A percentile compares a stretch with the other conserved stretches of the same genome.
Evolutionary conservation across 1,140 invertebrate species (phyloP).

Genomic region (Holcopasites calliopsidis): DNA sequence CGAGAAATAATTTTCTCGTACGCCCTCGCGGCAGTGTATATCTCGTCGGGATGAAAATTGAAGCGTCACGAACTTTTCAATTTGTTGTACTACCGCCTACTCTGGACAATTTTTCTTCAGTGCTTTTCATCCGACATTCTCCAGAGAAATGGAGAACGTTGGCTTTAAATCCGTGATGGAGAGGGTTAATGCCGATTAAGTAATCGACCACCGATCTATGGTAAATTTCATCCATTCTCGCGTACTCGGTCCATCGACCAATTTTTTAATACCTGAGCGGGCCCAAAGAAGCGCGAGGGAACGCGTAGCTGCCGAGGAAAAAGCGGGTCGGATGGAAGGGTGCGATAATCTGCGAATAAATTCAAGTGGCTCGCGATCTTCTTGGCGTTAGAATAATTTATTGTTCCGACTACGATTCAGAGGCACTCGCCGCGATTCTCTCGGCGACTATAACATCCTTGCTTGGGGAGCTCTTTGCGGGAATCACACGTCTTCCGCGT

Average conservation of each 20-base stretch:
- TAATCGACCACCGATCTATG: too few relatives aligned
- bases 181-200: too few relatives aligned
- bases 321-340: slow-evolving; percentile 3
- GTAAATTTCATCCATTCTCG: background rate
- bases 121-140: too few relatives aligned
- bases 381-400: slow-evolving; percentile 55
- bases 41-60: too few relatives aligned
- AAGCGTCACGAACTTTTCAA: too few relatives aligned
- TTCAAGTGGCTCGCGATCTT: slow-evolving; percentile 44
- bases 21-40: too few relatives aligned
- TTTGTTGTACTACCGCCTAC: too few relatives aligned
- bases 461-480: background rate
- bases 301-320: slow-evolving; percentile 2
- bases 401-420: background rate
- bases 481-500: background rate
- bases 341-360: slow-evolving; percentile 66
- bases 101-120: too few relatives aligned
- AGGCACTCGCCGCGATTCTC: background rate
- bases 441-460: background rate
- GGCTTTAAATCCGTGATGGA: too few relatives aligned
- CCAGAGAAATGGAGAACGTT: too few relatives aligned
- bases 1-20: too few relatives aligned
- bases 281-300: slow-evolving; percentile 12
- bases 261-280: slow-evolving; percentile 53
- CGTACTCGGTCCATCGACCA: slow-evolving; percentile 38